Percentiles rank a stretch among this genome's conserved stretches.
Conservation (phyloP, 2,888 invertebrate genomes). For the Muschampia plurimacula region DNA sequence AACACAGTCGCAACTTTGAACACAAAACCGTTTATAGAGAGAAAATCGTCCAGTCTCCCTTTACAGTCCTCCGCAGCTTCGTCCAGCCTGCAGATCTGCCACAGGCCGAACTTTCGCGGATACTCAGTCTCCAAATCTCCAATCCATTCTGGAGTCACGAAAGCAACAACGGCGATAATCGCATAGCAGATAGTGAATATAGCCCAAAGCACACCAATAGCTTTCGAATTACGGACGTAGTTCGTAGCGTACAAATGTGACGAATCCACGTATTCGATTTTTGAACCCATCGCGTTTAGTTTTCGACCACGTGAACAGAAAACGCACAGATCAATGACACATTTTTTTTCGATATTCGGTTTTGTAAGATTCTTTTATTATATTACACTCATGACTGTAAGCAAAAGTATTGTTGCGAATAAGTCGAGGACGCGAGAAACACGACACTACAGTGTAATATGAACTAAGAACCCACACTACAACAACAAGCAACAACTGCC, state of each 20-base stretch:
- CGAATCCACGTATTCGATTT: conserved; percentile 96
- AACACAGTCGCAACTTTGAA: conserved; percentile 96
- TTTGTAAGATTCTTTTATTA: conserved; percentile 18
- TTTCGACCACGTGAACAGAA: conserved; percentile 31
- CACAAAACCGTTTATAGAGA: conserved; percentile 92
- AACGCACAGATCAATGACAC: conserved; percentile 49
- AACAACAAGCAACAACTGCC: conserved; percentile 55
- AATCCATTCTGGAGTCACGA: conserved; percentile 97
- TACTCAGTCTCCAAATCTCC: conserved; percentile 94
- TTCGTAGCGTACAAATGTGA: conserved; percentile 96
- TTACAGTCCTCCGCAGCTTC: conserved; percentile 93
- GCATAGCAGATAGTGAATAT: conserved; percentile 99
- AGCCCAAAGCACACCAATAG: conserved; percentile 98
- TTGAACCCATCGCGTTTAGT: conserved; percentile 90
- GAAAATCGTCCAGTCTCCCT: conserved; percentile 93
- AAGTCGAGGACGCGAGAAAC: conserved; percentile 73
- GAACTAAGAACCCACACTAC: conserved; percentile 56
- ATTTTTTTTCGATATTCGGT: conserved; percentile 50
- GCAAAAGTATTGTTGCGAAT: conserved; percentile 49
- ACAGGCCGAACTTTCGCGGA: conserved; percentile 96
- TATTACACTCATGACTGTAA: conserved; percentile 36
- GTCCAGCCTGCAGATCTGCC: conserved; percentile 94
- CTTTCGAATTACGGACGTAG: conserved; percentile 96
- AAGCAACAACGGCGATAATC: conserved; percentile 97
- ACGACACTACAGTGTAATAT: conserved; percentile 59